These are phyloP conservation scores for Pelodiscus sinensis DNA, from an alignment of 2,113 vertebrate species.

Conservation along the genomic window DNA sequence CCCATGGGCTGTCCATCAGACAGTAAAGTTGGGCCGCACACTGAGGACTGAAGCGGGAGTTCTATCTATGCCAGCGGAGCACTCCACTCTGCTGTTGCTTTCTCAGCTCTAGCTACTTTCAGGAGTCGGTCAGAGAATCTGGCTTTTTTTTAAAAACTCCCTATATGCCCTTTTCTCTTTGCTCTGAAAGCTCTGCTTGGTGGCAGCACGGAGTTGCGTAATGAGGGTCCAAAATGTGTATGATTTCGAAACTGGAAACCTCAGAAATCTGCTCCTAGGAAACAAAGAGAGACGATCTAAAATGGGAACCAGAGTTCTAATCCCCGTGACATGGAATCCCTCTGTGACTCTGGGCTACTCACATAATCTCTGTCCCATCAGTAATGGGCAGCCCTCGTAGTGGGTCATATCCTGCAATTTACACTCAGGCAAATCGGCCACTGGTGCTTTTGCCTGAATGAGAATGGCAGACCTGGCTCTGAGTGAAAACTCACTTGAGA, in stretches of 20 bases:
- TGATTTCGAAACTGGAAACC: neutral
- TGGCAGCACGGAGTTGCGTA: neutral
- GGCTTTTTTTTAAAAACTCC: neutral
- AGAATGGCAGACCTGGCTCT: neutral
- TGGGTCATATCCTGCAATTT: neutral
- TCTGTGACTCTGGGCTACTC: neutral
- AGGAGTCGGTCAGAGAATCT: neutral
- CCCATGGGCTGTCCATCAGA: neutral
- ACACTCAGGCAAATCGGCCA: neutral
- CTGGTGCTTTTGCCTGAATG: neutral
- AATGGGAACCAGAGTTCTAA: neutral
- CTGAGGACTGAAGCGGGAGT: neutral
- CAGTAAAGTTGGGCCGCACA: neutral
- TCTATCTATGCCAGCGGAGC: neutral
- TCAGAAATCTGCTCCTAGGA: too few species aligned
- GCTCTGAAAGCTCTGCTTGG: neutral
- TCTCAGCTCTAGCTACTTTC: neutral
- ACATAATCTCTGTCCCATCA: neutral
- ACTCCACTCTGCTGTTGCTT: neutral
- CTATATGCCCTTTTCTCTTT: neutral
- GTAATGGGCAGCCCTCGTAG: fast-evolving
- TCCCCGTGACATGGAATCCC: neutral
- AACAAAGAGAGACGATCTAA: neutral
- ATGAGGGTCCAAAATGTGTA: neutral
- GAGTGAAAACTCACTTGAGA: neutral